A percentile compares a stretch with the other conserved stretches of the same genome.
phyloP scores from a whole-genome alignment of 2,113 vertebrate genomes.

The Abramis brama region DNA sequence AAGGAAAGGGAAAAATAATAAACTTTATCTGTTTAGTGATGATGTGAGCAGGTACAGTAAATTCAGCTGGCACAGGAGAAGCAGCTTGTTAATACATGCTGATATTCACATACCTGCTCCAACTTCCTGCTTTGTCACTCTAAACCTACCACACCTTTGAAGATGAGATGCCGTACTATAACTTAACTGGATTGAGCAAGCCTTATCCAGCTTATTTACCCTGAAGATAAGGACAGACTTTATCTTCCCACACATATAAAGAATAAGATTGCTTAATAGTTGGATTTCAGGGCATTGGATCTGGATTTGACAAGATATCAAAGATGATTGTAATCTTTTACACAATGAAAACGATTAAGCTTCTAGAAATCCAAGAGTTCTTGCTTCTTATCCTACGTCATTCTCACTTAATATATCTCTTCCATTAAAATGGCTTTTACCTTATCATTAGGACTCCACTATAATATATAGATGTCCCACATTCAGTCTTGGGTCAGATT shows the following conservation, averaged over 20 bases:
- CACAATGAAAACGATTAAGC: not conserved
- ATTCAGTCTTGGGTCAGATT: not conserved
- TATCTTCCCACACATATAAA: not conserved
- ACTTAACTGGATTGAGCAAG: not conserved
- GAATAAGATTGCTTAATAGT: not conserved
- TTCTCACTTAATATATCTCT: not conserved
- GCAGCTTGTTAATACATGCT: not conserved
- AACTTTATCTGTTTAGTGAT: not conserved
- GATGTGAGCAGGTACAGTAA: not conserved
- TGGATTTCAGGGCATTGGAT: not conserved
- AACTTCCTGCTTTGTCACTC: not conserved
- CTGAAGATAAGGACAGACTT: not conserved
- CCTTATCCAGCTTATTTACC: not conserved
- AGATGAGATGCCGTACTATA: not conserved
- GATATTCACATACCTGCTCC: not conserved
- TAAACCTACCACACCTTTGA: not conserved
- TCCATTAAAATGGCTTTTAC: not conserved
- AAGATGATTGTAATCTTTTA: not conserved
- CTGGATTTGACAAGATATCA: conserved; percentile 1
- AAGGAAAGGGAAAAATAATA: not conserved
- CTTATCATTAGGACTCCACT: not conserved
- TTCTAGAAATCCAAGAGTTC: not conserved
- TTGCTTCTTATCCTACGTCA: not conserved
- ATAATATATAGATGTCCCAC: not conserved
- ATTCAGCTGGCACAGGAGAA: not conserved